Evolutionary conservation across 2,888 invertebrate species (phyloP), one percentile per base, ranked within the genome.

Genomic region (Stramonita haemastoma): DNA sequence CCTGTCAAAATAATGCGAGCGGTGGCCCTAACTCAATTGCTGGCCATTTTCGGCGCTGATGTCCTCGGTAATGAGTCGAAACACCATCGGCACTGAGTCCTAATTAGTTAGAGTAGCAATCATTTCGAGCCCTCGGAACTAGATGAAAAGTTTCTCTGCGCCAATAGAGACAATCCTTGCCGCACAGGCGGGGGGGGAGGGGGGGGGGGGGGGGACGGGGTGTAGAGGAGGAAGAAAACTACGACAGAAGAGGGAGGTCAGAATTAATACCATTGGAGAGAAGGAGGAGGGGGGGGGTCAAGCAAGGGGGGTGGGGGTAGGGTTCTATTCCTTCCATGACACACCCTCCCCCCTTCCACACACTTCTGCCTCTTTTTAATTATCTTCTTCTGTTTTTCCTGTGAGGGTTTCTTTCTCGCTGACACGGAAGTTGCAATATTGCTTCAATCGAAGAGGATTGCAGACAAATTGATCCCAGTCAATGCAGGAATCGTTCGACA

Each of bases 81-180:
- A 89, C 84, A 89, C 85, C 89, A 34, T 56, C 26, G 89, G 89
- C 85, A 73, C 36, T 89, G 84, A 46, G 83, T 19, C 73, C 56
- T 89, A 83, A 89, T 89, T 89, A 89, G 89, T 89, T 84, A 70
- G 77, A 89, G 89, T 89, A 89, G 89, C 89, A 89, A 89, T 89
- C 89, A 89, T 89, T 89, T 85, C 89, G 85, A 89, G 84, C 89
- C 89, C 77, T 70, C 84, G 70, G 89, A 89, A 70, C 32, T 73
- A 83, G 85, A 34, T 84, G 89, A 36, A 46, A 83, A 36, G 84
- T 36, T 73, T 73, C 56, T 29, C 70, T 73, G 89, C 84, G 70
- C 70, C 36, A 79, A 79, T 79, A 79, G 84, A 85, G 66, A 89
- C 89, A 85, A 89, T 89, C 85, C 84, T 17, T 19, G 22, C 60